Conservation (phyloP, 2,888 invertebrate genomes). For the Pristionchus mayeri region DNA sequence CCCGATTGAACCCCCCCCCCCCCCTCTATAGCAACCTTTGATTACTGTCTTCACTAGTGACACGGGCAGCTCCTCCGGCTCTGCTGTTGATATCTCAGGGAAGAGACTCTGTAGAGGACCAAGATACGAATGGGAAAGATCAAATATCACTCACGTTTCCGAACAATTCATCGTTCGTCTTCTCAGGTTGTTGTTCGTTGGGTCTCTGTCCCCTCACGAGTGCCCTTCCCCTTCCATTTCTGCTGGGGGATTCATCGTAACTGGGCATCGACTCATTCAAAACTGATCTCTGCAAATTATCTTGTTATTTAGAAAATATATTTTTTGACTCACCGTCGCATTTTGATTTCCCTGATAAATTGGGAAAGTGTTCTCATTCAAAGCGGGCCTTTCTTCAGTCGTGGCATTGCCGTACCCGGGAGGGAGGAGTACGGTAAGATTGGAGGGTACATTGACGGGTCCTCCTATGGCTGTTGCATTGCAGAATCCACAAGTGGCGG, state of each 20-base stretch:
- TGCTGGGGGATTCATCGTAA: background rate
- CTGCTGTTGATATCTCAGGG: slow-evolving; percentile 55
- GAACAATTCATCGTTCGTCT: slow-evolving; percentile 33
- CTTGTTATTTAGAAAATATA: background rate
- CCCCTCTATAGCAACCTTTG: slow-evolving; percentile 51
- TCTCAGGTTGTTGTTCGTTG: background rate
- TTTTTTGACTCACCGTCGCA: background rate
- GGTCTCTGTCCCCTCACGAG: slow-evolving; percentile 27
- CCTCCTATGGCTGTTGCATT: background rate
- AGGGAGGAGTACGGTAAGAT: slow-evolving; percentile 25
- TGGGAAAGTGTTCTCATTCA: slow-evolving; percentile 14
- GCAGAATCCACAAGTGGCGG: slow-evolving; percentile 58
- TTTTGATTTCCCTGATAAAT: slow-evolving; percentile 29
- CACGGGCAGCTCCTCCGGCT: slow-evolving; percentile 52
- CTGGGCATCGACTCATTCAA: background rate
- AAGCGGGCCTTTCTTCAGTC: background rate
- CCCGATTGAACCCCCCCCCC: background rate
- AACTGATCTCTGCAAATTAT: background rate
- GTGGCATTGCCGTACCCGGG: background rate
- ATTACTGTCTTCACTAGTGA: slow-evolving; percentile 64
- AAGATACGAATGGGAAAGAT: background rate
- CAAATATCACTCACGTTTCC: slow-evolving; percentile 40
- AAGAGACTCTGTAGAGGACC: slow-evolving; percentile 51
- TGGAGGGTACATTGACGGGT: background rate
- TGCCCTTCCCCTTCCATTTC: background rate